A percentile compares a stretch with the other conserved stretches of the same genome.
phyloP scores from a whole-genome alignment of 2,797 vertebrate species.

The Pseudochromis fuscus region DNA sequence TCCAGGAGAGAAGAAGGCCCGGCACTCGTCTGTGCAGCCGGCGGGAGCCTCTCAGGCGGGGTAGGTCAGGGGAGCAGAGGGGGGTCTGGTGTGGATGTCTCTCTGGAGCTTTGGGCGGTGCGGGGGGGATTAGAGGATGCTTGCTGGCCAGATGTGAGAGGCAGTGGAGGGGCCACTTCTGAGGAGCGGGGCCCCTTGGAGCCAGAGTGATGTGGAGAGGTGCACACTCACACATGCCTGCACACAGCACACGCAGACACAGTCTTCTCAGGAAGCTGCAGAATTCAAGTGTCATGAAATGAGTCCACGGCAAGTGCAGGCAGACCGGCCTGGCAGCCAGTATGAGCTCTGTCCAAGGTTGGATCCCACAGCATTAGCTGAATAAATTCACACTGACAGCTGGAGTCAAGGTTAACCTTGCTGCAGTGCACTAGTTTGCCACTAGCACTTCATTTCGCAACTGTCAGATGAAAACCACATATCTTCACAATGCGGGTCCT shows the following conservation, averaged over 20 bases:
- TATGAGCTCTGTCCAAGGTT: constrained; percentile 32
- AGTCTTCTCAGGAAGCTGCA: constrained; percentile 1
- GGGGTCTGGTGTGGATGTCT: constrained; percentile 32
- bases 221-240: not conserved
- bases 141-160: constrained; percentile 41
- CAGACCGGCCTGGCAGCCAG: constrained; percentile 21
- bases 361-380: constrained; percentile 31
- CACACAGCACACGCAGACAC: not conserved
- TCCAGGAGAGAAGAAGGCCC: constrained; percentile 26
- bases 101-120: constrained; percentile 37
- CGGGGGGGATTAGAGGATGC: constrained; percentile 22
- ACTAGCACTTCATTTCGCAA: constrained; percentile 15
- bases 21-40: constrained; percentile 17
- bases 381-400: constrained; percentile 55
- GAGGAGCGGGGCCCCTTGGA: constrained; percentile 8
- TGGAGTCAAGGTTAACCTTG: constrained; percentile 49
- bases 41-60: constrained; percentile 30
- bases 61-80: constrained; percentile 26
- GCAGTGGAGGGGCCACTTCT: constrained; percentile 47
- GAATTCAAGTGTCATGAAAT: constrained; percentile 15
- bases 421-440: constrained; percentile 17
- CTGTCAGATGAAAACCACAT: too few relatives aligned
- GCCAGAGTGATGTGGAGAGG: constrained; percentile 26
- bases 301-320: constrained; percentile 1
- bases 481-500: too few relatives aligned